phyloP scores from a whole-genome alignment of 1,140 invertebrate species.

The Cryptotermes secundus region DNA sequence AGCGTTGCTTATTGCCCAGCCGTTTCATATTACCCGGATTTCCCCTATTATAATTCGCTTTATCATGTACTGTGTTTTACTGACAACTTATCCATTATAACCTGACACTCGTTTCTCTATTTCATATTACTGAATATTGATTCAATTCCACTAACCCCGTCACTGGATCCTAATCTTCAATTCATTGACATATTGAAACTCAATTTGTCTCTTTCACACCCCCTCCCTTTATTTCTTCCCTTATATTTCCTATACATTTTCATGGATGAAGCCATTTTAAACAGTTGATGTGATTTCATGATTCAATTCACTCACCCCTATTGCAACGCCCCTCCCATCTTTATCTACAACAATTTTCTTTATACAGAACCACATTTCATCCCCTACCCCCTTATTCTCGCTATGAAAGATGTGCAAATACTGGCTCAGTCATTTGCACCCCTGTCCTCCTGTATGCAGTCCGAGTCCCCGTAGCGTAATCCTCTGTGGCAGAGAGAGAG shows the following conservation, averaged over 20 bases:
- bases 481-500: no score
- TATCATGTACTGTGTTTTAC: no score
- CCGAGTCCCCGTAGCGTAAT: no score
- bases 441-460: not conserved
- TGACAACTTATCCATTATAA: no score
- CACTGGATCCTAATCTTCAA: not conserved
- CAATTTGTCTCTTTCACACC: not conserved
- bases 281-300: slow-evolving; percentile 34
- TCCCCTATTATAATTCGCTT: no score
- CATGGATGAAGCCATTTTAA: slow-evolving; percentile 34
- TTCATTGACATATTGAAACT: not conserved
- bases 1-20: no score
- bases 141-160: not conserved
- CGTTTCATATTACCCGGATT: no score
- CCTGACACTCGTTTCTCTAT: no score
- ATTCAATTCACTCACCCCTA: slow-evolving; percentile 22
- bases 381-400: not conserved
- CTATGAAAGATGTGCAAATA: slow-evolving; percentile 20
- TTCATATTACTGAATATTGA: no score
- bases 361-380: not conserved
- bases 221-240: not conserved
- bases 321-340: not conserved
- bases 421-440: slow-evolving; percentile 33
- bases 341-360: slow-evolving; percentile 12
- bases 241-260: not conserved